phyloP scores from a whole-genome alignment of 2,888 invertebrate genomes.

The Cryptosula pallasiana region DNA sequence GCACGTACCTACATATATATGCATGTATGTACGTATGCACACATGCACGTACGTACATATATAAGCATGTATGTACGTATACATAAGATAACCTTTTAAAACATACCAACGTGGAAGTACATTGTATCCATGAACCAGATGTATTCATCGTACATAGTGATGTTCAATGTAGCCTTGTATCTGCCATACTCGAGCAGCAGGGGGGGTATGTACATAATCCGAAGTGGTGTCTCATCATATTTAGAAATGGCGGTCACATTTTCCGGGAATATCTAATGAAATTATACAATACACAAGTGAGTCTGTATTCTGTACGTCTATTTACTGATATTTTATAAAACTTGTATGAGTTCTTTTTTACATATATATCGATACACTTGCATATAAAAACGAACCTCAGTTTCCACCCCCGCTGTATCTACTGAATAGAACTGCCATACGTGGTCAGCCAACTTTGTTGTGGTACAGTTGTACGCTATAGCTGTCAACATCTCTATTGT shows the following conservation, averaged over 20 bases:
- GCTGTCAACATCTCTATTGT: background rate
- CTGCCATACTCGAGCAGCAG: constrained; percentile 10
- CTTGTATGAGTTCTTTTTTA: too few relatives aligned
- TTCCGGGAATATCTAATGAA: background rate
- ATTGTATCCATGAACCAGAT: constrained; percentile 1
- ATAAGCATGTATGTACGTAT: too few relatives aligned
- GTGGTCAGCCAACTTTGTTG: background rate
- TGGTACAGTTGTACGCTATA: background rate
- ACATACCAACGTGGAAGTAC: constrained; percentile 9
- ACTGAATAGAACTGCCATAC: background rate
- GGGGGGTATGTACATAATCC: background rate
- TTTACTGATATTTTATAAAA: too few relatives aligned
- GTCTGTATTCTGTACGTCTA: too few relatives aligned
- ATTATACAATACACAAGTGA: too few relatives aligned
- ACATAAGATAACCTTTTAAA: too few relatives aligned
- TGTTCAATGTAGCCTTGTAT: constrained; percentile 17
- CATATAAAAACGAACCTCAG: background rate
- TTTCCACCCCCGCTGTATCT: background rate
- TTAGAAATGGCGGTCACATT: background rate
- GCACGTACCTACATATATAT: too few relatives aligned
- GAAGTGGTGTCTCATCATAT: background rate
- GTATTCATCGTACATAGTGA: constrained; percentile 15
- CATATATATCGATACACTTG: too few relatives aligned
- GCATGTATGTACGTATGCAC: too few relatives aligned
- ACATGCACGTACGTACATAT: too few relatives aligned